Evolutionary conservation across 2,797 vertebrate species (phyloP).

Genomic region (Propithecus perrieri): DNA sequence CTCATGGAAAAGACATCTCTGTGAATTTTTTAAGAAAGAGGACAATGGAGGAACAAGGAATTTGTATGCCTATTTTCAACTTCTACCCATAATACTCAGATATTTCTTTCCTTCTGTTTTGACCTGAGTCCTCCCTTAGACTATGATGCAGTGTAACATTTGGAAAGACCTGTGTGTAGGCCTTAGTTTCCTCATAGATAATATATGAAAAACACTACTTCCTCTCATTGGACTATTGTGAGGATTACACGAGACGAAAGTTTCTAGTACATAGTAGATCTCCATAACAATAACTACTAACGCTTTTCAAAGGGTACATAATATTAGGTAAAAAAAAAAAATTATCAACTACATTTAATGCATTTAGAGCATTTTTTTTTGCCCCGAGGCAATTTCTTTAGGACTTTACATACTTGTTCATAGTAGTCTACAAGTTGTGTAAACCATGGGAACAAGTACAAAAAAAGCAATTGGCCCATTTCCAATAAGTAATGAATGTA

Average conservation of each 20-base stretch:
- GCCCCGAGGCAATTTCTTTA: background rate
- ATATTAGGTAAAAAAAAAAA: background rate
- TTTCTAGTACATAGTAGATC: background rate
- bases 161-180: background rate
- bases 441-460: background rate
- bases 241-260: background rate
- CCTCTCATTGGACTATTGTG: background rate
- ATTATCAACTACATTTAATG: background rate
- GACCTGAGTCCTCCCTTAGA: background rate
- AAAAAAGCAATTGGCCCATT: background rate
- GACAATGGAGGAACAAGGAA: background rate
- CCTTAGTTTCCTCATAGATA: background rate
- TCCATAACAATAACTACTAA: background rate
- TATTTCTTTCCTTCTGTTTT: conserved; percentile 35
- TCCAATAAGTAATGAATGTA: background rate
- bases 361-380: background rate
- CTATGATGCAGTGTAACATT: background rate
- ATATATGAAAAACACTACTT: background rate
- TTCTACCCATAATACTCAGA: background rate
- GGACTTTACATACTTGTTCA: background rate
- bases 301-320: background rate
- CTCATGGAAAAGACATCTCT: background rate
- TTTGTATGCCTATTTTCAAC: background rate
- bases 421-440: background rate
- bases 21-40: background rate